Percentiles rank a stretch among this genome's conserved stretches.
Conservation (phyloP, 2,113 vertebrate species). For the Oophaga pumilio region DNA sequence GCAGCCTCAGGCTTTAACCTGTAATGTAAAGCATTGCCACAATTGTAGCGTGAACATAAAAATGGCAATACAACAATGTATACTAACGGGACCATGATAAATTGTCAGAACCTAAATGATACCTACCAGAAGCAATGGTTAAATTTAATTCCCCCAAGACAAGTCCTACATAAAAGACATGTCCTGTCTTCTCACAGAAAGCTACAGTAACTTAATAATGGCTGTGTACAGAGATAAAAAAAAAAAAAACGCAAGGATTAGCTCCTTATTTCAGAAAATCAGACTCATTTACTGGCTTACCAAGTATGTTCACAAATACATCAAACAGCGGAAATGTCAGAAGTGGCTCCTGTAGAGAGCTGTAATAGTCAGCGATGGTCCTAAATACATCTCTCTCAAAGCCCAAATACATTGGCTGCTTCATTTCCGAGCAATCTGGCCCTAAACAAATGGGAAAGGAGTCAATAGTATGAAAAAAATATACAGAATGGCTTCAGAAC, state of each 20-base stretch:
- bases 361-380: slow-evolving; percentile 83
- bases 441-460: slow-evolving; percentile 64
- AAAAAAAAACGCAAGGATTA: background rate
- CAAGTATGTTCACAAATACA: slow-evolving; percentile 81
- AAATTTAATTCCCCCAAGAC: background rate
- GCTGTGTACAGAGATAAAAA: background rate
- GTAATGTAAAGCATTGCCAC: too few relatives aligned
- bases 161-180: background rate
- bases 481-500: too few relatives aligned
- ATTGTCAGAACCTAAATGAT: background rate
- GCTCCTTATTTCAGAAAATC: background rate
- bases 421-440: slow-evolving; percentile 78
- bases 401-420: slow-evolving; percentile 80
- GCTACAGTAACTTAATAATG: background rate
- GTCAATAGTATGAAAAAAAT: background rate
- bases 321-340: slow-evolving; percentile 85
- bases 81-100: background rate
- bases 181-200: background rate
- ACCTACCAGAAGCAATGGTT: background rate
- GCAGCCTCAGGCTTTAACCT: background rate
- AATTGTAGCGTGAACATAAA: too few relatives aligned
- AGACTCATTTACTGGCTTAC: slow-evolving; percentile 66
- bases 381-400: slow-evolving; percentile 87
- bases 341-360: slow-evolving; percentile 80
- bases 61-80: background rate